Conservation (phyloP, 2,113 vertebrate species). For the Vimba vimba region DNA sequence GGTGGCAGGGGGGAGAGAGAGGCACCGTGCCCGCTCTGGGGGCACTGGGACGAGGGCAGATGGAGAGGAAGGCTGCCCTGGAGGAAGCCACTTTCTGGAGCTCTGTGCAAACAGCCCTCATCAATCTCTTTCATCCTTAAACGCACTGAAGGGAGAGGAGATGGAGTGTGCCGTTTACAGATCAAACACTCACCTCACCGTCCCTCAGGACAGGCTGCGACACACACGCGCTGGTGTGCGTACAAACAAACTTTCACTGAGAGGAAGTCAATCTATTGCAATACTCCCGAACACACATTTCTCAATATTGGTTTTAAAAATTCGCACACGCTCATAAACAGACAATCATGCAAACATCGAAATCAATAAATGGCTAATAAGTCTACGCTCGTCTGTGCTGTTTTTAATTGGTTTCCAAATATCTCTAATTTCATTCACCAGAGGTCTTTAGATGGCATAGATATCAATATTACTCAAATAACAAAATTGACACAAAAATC, state of each 20-base stretch:
- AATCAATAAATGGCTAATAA: neutral
- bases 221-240: neutral
- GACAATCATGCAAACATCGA: neutral
- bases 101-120: conserved; percentile 61
- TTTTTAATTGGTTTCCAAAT: neutral
- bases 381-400: neutral
- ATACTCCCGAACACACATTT: neutral
- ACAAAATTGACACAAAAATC: neutral
- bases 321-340: neutral
- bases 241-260: conserved; percentile 10
- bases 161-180: conserved; percentile 60
- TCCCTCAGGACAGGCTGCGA: conserved; percentile 28
- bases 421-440: neutral
- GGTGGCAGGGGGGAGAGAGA: conserved; percentile 22
- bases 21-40: conserved; percentile 31
- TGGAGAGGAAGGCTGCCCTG: neutral
- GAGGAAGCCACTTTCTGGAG: conserved; percentile 39
- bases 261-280: no score
- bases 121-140: conserved; percentile 65
- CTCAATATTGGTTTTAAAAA: neutral
- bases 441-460: neutral
- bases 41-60: conserved; percentile 26
- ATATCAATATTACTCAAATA: neutral
- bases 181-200: conserved; percentile 63
- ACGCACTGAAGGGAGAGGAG: conserved; percentile 62